Conservation (phyloP, 2,797 vertebrate species). For the Megaceryle alcyon region DNA sequence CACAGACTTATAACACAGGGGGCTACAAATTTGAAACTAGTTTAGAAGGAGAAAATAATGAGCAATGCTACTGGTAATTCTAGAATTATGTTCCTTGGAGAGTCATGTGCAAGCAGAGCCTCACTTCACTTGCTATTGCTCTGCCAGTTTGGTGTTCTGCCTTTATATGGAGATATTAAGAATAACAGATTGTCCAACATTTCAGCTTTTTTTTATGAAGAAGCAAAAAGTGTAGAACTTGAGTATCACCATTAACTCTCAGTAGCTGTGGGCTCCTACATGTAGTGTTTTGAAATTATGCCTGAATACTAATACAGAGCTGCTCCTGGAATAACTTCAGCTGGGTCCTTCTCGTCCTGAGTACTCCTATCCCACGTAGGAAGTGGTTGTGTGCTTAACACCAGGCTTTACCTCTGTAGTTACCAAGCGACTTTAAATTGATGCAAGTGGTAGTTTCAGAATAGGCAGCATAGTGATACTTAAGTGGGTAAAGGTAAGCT, state of each 20-base stretch:
- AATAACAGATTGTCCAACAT: not conserved
- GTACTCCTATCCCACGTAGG: not conserved
- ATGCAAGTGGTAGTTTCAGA: conserved; percentile 17
- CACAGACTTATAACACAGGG: too few species aligned
- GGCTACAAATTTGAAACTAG: too few species aligned
- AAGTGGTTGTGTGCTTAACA: not conserved
- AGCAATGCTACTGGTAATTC: too few species aligned
- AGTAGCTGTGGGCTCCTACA: not conserved
- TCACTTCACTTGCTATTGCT: not conserved
- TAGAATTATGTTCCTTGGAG: not conserved
- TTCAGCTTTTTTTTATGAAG: conserved; percentile 28
- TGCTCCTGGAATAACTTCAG: not conserved
- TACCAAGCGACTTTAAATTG: not conserved
- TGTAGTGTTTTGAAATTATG: conserved; percentile 14
- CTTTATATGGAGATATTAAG: not conserved
- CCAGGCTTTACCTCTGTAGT: not conserved
- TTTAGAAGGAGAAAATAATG: too few species aligned
- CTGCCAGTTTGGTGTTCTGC: not conserved
- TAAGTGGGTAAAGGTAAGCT: not conserved
- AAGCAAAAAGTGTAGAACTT: not conserved
- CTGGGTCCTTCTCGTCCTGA: not conserved
- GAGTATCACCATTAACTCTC: not conserved
- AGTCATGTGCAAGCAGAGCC: not conserved
- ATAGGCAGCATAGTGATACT: not conserved
- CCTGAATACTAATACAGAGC: conserved; percentile 1